Evolutionary conservation across 2,888 invertebrate genomes (phyloP).

Genomic region (Vanessa cardui): DNA sequence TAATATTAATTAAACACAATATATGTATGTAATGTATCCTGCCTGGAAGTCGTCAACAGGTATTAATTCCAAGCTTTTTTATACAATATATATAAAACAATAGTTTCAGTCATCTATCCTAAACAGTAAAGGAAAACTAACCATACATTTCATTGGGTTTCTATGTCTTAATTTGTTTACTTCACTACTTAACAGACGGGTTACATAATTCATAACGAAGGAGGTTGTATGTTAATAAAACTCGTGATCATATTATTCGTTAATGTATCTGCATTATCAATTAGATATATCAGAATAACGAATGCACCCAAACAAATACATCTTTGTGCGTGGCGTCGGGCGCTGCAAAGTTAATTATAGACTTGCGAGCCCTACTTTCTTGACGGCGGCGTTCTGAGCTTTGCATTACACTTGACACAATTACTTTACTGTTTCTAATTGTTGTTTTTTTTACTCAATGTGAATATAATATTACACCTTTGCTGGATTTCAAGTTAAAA

Average conservation of each 20-base stretch:
- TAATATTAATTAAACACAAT: too few species aligned
- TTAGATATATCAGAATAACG: constrained; percentile 36
- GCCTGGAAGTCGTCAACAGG: too few species aligned
- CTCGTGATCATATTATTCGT: constrained; percentile 7
- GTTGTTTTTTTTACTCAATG: constrained; percentile 6
- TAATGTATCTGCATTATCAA: constrained; percentile 29
- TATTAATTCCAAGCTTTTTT: too few species aligned
- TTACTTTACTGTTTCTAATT: constrained; percentile 40
- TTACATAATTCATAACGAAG: neutral
- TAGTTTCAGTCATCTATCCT: too few species aligned
- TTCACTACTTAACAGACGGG: neutral
- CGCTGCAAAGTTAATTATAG: constrained; percentile 51
- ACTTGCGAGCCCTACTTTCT: constrained; percentile 49
- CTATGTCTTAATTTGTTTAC: too few species aligned
- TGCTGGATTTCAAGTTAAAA: too few species aligned
- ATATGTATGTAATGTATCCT: too few species aligned
- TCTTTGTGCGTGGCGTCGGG: constrained; percentile 47
- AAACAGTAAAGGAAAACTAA: too few species aligned
- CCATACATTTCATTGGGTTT: too few species aligned
- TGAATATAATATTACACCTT: too few species aligned
- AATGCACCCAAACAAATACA: constrained; percentile 45
- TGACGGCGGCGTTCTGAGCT: constrained; percentile 42
- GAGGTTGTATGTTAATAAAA: constrained; percentile 8
- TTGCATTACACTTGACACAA: constrained; percentile 44
- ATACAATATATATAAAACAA: too few species aligned